These are phyloP conservation scores for Diplosoma virens DNA, from an alignment of 23 tunicate species.

Conservation along the genomic window DNA sequence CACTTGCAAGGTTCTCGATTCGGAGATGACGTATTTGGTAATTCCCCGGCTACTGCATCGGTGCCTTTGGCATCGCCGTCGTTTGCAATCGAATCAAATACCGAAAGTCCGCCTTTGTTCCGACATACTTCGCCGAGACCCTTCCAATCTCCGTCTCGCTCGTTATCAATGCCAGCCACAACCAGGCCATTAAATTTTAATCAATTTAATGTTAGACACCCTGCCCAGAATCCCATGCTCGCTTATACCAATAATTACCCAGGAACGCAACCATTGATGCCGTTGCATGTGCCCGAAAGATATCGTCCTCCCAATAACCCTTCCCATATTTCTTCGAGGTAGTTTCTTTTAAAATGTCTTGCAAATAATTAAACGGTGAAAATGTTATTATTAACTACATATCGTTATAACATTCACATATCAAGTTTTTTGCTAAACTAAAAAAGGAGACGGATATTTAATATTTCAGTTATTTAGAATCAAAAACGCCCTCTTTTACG, in stretches of 20 bases:
- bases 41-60: too few relatives aligned
- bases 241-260: neutral
- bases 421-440: too few relatives aligned
- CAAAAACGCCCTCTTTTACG: too few relatives aligned
- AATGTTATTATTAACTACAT: too few relatives aligned
- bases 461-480: too few relatives aligned
- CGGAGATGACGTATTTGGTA: too few relatives aligned
- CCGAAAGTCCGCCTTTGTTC: neutral
- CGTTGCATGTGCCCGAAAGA: neutral
- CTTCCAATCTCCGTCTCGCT: conserved; percentile 9
- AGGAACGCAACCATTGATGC: neutral
- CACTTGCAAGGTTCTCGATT: too few relatives aligned
- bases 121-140: neutral
- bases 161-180: conserved; percentile 5
- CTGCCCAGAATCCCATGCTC: neutral
- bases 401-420: too few relatives aligned
- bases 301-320: neutral
- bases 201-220: neutral
- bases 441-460: too few relatives aligned
- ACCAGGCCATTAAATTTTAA: neutral
- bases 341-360: too few relatives aligned
- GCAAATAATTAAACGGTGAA: too few relatives aligned
- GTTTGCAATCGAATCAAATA: neutral
- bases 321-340: too few relatives aligned
- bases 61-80: neutral